A percentile compares a stretch with the other conserved stretches of the same genome.
Conservation (phyloP, 2,888 invertebrate genomes). For the Nephrotoma guestfalica region DNA sequence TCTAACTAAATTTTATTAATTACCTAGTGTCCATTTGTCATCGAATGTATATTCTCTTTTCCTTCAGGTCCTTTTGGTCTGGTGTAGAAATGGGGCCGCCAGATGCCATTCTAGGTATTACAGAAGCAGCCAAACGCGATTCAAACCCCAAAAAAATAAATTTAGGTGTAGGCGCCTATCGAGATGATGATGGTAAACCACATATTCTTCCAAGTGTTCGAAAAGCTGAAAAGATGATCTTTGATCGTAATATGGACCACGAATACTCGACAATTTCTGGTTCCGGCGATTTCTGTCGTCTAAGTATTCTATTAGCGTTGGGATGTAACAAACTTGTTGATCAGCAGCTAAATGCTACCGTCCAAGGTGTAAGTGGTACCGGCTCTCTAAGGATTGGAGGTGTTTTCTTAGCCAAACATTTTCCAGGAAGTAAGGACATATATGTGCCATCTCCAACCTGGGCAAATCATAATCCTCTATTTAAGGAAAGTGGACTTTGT, state of each 20-base stretch:
- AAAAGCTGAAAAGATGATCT: slow-evolving; percentile 54
- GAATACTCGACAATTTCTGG: slow-evolving; percentile 94
- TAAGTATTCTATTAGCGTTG: slow-evolving; percentile 76
- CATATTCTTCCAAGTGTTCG: slow-evolving; percentile 81
- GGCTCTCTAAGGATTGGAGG: slow-evolving; percentile 90
- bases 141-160: slow-evolving; percentile 88
- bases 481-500: slow-evolving; percentile 71
- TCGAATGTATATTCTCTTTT: slow-evolving; percentile 1
- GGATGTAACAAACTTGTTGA: slow-evolving; percentile 57
- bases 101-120: slow-evolving; percentile 93
- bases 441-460: slow-evolving; percentile 90
- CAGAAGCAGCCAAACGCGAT: slow-evolving; percentile 90
- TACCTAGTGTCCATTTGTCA: neutral
- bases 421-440: slow-evolving; percentile 61
- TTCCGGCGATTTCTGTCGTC: slow-evolving; percentile 64
- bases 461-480: slow-evolving; percentile 96
- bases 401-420: slow-evolving; percentile 71
- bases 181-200: slow-evolving; percentile 95
- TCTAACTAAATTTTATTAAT: neutral
- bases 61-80: slow-evolving; percentile 65
- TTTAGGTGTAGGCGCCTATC: slow-evolving; percentile 90
- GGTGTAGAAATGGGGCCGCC: slow-evolving; percentile 94
- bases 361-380: slow-evolving; percentile 91
- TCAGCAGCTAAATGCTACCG: slow-evolving; percentile 55
- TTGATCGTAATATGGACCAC: slow-evolving; percentile 60